phyloP scores from a whole-genome alignment of 1,140 invertebrate genomes.

The Panulirus ornatus region DNA sequence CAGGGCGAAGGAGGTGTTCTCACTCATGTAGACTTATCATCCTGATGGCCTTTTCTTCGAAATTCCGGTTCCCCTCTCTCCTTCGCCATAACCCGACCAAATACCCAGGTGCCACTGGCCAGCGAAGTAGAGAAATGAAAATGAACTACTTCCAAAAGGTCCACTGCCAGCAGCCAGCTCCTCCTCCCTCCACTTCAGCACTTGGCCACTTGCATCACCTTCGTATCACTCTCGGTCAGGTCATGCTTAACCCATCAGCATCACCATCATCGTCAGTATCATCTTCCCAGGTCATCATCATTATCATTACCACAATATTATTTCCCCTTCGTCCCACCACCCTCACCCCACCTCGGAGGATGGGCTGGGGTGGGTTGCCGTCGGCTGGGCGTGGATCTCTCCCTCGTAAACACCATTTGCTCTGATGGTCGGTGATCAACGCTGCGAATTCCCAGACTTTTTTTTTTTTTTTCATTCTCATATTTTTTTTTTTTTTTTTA shows the following conservation, averaged over 20 bases:
- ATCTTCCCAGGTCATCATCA: slow-evolving; percentile 5
- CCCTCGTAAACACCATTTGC: slow-evolving; percentile 11
- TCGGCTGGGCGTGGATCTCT: neutral
- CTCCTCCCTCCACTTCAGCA: neutral
- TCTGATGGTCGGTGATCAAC: slow-evolving; percentile 16
- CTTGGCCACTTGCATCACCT: slow-evolving; percentile 6
- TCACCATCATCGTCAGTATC: slow-evolving; percentile 24
- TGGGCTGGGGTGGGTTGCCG: neutral
- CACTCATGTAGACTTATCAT: too few species aligned
- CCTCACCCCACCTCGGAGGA: too few species aligned
- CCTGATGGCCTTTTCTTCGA: too few species aligned
- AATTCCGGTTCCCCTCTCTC: too few species aligned
- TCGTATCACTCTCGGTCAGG: neutral
- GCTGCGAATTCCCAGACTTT: slow-evolving; percentile 3
- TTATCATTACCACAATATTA: slow-evolving; percentile 21
- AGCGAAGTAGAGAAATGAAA: neutral
- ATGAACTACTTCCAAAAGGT: neutral
- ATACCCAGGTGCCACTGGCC: neutral
- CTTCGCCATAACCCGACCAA: too few species aligned
- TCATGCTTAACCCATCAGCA: neutral
- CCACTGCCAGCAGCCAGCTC: too few species aligned
- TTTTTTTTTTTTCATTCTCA: too few species aligned
- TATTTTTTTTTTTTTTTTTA: too few species aligned
- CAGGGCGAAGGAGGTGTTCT: too few species aligned
- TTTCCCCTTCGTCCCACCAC: too few species aligned